A percentile compares a stretch with the other conserved stretches of the same genome.
Evolutionary conservation across 2,113 vertebrate species (phyloP).

Genomic region (Orientallactaga bullata): DNA sequence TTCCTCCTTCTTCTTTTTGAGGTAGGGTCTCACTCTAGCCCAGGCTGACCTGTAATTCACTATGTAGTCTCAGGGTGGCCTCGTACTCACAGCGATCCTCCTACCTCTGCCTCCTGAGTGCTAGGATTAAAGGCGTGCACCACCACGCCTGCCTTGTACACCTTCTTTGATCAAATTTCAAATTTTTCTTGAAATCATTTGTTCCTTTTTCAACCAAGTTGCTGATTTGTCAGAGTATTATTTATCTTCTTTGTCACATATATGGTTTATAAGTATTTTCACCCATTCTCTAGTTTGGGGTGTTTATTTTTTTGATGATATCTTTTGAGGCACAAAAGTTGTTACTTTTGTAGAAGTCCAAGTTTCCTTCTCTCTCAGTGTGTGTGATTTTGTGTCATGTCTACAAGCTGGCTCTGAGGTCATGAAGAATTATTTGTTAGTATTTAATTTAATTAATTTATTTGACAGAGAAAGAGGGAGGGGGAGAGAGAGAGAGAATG

Average conservation of each 20-base stretch:
- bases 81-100: too few species aligned
- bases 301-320: background rate
- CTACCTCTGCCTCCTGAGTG: too few species aligned
- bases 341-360: conserved; percentile 32
- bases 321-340: conserved; percentile 10
- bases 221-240: background rate
- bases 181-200: background rate
- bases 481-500: too few species aligned
- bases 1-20: too few species aligned
- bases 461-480: too few species aligned
- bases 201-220: background rate
- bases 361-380: background rate
- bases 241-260: background rate
- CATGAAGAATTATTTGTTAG: background rate
- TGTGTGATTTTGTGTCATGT: background rate
- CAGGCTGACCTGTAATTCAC: too few species aligned
- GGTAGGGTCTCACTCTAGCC: too few species aligned
- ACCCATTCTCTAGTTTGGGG: background rate
- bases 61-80: too few species aligned
- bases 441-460: too few species aligned
- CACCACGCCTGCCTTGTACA: too few species aligned
- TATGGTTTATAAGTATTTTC: conserved; percentile 35
- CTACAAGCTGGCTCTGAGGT: background rate
- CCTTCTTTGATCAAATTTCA: background rate
- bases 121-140: too few species aligned